Percentiles rank a stretch among this genome's conserved stretches.
These are phyloP conservation scores for Allygus modestus DNA, from an alignment of 2,888 invertebrate genomes.

Conservation along the genomic window DNA sequence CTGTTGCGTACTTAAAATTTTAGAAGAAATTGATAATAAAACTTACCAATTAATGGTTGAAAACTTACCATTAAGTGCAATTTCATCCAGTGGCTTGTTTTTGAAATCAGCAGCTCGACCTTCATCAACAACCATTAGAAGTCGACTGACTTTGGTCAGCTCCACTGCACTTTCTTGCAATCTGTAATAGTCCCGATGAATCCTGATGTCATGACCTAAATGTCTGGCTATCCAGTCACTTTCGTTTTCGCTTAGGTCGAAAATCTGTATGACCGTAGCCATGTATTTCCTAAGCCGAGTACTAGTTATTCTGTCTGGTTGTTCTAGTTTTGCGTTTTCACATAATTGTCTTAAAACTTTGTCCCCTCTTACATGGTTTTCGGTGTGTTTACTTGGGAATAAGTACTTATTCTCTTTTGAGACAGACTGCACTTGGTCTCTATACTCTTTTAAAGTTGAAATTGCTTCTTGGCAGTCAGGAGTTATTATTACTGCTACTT, in stretches of 20 bases:
- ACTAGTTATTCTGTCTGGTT: neutral
- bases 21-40: too few relatives aligned
- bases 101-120: neutral
- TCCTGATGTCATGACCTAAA: neutral
- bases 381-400: neutral
- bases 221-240: constrained; percentile 8
- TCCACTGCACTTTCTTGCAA: neutral
- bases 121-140: constrained; percentile 7
- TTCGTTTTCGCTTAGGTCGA: constrained; percentile 11
- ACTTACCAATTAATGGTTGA: too few relatives aligned
- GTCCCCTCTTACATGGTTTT: neutral
- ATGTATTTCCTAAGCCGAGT: neutral
- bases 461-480: neutral
- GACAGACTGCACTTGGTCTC: neutral
- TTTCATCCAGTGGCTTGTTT: neutral
- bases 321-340: neutral
- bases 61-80: neutral
- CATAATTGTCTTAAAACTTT: neutral
- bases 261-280: constrained; percentile 3
- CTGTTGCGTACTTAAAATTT: too few relatives aligned
- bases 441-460: neutral
- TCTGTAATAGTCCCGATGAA: constrained; percentile 12
- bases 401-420: constrained; percentile 3
- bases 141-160: neutral
- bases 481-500: neutral